Conservation (phyloP, 2,113 vertebrate species). For the Pimephales promelas region DNA sequence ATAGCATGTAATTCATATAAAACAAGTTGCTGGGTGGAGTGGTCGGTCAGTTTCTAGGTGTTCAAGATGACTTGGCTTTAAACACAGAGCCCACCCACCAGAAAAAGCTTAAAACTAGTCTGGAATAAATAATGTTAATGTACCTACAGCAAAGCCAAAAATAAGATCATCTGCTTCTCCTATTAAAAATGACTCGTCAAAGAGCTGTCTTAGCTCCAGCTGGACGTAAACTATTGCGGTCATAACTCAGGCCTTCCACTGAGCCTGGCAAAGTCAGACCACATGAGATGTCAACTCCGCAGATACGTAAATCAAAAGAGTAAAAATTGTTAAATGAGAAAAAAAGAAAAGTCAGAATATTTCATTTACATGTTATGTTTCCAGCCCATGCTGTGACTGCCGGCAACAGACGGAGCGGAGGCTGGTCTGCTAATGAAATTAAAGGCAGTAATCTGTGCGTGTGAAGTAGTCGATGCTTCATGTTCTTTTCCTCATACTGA, state of each 20-base stretch:
- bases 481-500: constrained; percentile 38
- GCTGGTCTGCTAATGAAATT: constrained; percentile 70
- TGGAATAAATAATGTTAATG: constrained; percentile 48
- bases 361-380: constrained; percentile 57
- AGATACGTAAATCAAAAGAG: constrained; percentile 59
- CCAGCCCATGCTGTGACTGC: constrained; percentile 46
- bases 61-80: constrained; percentile 16
- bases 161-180: constrained; percentile 69
- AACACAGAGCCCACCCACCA: constrained; percentile 22
- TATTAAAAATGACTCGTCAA: constrained; percentile 64
- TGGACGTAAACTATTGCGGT: constrained; percentile 59
- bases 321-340: constrained; percentile 48
- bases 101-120: constrained; percentile 18
- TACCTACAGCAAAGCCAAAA: constrained; percentile 23
- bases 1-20: background rate
- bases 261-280: constrained; percentile 58
- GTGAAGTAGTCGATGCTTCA: constrained; percentile 51
- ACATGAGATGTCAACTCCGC: constrained; percentile 60
- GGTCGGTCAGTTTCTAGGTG: background rate
- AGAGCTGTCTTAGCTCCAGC: constrained; percentile 68
- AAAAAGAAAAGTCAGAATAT: constrained; percentile 28
- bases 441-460: constrained; percentile 61
- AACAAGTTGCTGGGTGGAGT: constrained; percentile 2
- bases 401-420: constrained; percentile 43
- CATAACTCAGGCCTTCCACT: constrained; percentile 65